phyloP scores from a whole-genome alignment of 2,888 invertebrate genomes.

The Drosophila robusta region DNA sequence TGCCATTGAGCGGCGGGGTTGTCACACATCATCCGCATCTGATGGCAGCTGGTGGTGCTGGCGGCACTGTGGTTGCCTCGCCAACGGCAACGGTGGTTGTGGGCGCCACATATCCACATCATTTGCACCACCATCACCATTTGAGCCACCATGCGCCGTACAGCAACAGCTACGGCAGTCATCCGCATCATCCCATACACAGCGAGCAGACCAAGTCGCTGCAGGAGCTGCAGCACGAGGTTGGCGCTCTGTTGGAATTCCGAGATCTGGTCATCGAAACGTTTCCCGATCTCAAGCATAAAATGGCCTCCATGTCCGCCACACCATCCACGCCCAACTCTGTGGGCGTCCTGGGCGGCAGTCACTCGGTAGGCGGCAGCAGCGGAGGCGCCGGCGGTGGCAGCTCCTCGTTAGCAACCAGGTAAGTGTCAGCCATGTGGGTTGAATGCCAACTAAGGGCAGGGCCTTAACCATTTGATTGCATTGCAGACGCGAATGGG shows the following conservation, averaged over 20 bases:
- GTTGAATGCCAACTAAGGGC: not conserved
- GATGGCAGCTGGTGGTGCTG: conserved; percentile 50
- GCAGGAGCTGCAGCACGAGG: conserved; percentile 97
- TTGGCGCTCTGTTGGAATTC: conserved; percentile 95
- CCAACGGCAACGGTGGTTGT: conserved; percentile 79
- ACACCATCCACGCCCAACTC: conserved; percentile 73
- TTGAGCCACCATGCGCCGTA: conserved; percentile 81
- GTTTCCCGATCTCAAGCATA: conserved; percentile 95
- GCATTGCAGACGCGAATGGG: conserved; percentile 88
- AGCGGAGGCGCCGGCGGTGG: conserved; percentile 47
- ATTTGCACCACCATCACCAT: conserved; percentile 78
- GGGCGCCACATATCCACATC: conserved; percentile 81
- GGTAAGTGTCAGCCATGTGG: conserved; percentile 54
- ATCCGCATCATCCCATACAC: conserved; percentile 90
- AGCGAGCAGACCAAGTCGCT: conserved; percentile 96
- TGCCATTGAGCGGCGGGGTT: conserved; percentile 88
- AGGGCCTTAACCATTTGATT: not conserved
- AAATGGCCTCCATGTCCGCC: conserved; percentile 90
- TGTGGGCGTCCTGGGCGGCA: conserved; percentile 64
- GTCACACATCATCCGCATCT: conserved; percentile 68
- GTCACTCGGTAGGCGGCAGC: conserved; percentile 62
- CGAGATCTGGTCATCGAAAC: conserved; percentile 97
- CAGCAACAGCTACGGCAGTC: conserved; percentile 84
- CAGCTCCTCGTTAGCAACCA: conserved; percentile 83
- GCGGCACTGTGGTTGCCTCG: conserved; percentile 48